A percentile compares a stretch with the other conserved stretches of the same genome.
phyloP scores from a whole-genome alignment of 1,140 invertebrate genomes.

The Ceratina calcarata region DNA sequence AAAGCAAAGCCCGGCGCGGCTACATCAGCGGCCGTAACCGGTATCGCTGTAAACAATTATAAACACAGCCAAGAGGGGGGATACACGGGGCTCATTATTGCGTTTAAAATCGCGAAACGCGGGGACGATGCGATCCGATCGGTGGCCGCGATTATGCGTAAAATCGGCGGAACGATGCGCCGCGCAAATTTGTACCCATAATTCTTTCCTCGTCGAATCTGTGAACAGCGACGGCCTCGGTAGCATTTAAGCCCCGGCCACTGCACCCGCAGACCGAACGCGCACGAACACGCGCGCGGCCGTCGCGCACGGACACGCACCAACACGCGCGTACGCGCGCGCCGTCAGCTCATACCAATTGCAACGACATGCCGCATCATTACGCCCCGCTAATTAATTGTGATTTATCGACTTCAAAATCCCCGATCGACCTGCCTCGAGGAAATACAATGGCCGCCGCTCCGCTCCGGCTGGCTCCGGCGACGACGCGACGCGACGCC shows the following conservation, averaged over 20 bases:
- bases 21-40: conserved; percentile 39
- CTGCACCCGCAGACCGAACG: conserved; percentile 30
- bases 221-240: conserved; percentile 44
- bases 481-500: conserved; percentile 36
- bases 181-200: conserved; percentile 62
- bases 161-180: conserved; percentile 37
- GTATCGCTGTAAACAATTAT: conserved; percentile 48
- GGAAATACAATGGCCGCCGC: conserved; percentile 58
- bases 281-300: background rate
- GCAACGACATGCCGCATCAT: conserved; percentile 79
- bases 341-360: conserved; percentile 75
- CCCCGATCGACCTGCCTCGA: conserved; percentile 54
- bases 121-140: background rate
- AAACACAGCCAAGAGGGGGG: conserved; percentile 9
- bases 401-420: conserved; percentile 80
- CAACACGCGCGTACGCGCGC: conserved; percentile 44
- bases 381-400: conserved; percentile 80
- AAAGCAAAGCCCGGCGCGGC: background rate
- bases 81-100: conserved; percentile 32
- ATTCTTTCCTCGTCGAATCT: conserved; percentile 61
- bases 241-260: conserved; percentile 50
- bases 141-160: conserved; percentile 39
- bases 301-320: conserved; percentile 45
- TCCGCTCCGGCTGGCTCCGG: background rate
- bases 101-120: conserved; percentile 47